Base-by-base conservation (phyloP, 1,140 invertebrate species). In the Dufourea novaeangliae region DNA sequence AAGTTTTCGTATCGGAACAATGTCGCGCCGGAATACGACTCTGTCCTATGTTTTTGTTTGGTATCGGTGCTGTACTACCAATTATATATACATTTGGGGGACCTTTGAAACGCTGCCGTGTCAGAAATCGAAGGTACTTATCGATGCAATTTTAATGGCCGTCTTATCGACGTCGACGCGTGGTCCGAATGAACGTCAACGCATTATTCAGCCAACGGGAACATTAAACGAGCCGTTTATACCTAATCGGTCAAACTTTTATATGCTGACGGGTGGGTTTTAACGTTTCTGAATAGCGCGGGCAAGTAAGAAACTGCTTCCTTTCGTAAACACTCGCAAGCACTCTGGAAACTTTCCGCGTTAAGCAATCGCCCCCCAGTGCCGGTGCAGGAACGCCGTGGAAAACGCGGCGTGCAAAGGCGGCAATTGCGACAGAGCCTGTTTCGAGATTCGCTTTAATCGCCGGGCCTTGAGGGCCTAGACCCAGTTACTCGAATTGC, bases 371-470 rank as follows among this genome's bases (percentile, higher is more conserved):
- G 75, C 61, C 22, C 50, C 78, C 61, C 22, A 37, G 79, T 75
- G 62, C 84, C 67, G 62, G 25, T 57, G 71, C 54, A 85, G 75
- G 76, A 85, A 85, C 84, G 83, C 72, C 75, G 62, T 82, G 83
- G 80, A 86, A 85, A 86, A 86, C 83, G n/a, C n/a, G 80, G 72
- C 82, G 83, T 82, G 84, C 83, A 85, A 86, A 86, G 83, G 78
- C 78, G 82, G 80, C 78, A 83, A 88, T 90, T 90, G 87, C 89
- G 87, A 90, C 89, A 91, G 82, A 85, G 77, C 80, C 81, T 84
- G 85, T 89, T 88, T 89, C 83, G 88, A 90, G 89, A 91, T 91
- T 90, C 86, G 82, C 83, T 90, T n/a, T 88, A 87, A 89, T 87
- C 80, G 86, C 69, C 71, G 89, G 88, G 86, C 88, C 88, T 89